These are phyloP conservation scores for Brachyalestes nurse DNA, from an alignment of 2,797 vertebrate species.

Conservation along the genomic window DNA sequence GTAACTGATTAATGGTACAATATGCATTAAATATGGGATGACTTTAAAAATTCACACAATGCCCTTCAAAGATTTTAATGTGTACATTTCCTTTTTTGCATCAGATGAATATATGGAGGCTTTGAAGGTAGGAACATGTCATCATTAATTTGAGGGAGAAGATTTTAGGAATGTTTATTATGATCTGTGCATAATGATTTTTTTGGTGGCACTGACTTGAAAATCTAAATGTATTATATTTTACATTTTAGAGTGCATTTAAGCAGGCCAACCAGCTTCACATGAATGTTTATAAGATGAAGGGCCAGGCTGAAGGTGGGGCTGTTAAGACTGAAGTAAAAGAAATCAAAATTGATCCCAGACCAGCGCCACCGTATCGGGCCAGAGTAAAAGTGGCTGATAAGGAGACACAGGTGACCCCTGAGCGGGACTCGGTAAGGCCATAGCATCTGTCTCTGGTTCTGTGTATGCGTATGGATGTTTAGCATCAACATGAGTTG, in stretches of 20 bases:
- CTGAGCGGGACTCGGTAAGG: conserved; percentile 81
- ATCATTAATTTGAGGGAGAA: neutral
- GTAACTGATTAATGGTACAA: neutral
- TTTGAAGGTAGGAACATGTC: conserved; percentile 86
- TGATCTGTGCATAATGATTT: neutral
- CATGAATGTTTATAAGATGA: conserved; percentile 91
- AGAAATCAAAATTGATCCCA: conserved; percentile 80
- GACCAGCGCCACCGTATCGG: conserved; percentile 80
- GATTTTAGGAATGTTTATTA: neutral
- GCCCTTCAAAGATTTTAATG: neutral
- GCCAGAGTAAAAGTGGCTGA: conserved; percentile 82
- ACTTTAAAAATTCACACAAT: neutral
- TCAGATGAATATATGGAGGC: conserved; percentile 97
- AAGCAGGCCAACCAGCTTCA: conserved; percentile 93
- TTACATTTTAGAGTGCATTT: conserved; percentile 83
- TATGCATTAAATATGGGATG: neutral
- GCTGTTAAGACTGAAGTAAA: conserved; percentile 75
- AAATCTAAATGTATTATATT: neutral
- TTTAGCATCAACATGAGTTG: neutral
- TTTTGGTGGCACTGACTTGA: neutral
- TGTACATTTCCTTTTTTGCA: conserved; percentile 31
- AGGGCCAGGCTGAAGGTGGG: conserved; percentile 75
- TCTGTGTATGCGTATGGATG: neutral
- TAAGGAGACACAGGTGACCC: conserved; percentile 81
- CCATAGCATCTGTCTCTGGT: neutral